Evolutionary conservation across 2,797 vertebrate genomes (phyloP).

Genomic region (Halcyon chelicuti): DNA sequence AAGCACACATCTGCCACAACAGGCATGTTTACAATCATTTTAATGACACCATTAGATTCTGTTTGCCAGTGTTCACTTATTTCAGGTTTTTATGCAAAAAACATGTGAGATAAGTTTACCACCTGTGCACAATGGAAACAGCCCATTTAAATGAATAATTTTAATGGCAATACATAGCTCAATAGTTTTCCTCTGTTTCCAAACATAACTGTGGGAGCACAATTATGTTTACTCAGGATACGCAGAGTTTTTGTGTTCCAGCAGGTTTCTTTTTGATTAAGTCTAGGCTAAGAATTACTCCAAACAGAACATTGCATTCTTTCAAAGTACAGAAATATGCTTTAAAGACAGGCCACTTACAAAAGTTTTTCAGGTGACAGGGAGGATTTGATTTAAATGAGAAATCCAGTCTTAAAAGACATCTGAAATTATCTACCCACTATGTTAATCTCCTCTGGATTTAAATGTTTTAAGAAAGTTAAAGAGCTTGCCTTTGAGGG

Average conservation of each 20-base stretch:
- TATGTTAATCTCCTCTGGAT: conserved; percentile 2
- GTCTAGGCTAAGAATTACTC: not conserved
- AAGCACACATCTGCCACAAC: conserved; percentile 73
- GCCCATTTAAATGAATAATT: conserved; percentile 48
- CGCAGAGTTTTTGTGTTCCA: conserved; percentile 3
- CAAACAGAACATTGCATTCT: not conserved
- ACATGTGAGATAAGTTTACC: conserved; percentile 73
- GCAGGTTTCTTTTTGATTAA: not conserved
- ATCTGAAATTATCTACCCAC: conserved; percentile 24
- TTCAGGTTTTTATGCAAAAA: conserved; percentile 67
- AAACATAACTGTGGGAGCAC: conserved; percentile 2
- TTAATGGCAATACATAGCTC: conserved; percentile 47
- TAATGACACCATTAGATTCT: conserved; percentile 77
- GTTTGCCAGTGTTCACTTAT: conserved; percentile 63
- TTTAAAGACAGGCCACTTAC: not conserved
- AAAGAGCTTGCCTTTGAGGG: conserved; percentile 9
- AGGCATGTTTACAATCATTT: conserved; percentile 81
- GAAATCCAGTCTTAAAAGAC: conserved; percentile 29
- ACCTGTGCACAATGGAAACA: conserved; percentile 69
- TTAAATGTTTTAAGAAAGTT: conserved; percentile 23
- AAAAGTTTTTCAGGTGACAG: conserved; percentile 25
- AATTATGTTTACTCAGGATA: conserved; percentile 16
- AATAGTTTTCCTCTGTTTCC: conserved; percentile 36
- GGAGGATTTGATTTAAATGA: conserved; percentile 38
- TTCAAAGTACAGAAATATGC: not conserved